A percentile compares a stretch with the other conserved stretches of the same genome.
phyloP scores from a whole-genome alignment of 1,140 invertebrate genomes.

The Oncopeltus fasciatus region DNA sequence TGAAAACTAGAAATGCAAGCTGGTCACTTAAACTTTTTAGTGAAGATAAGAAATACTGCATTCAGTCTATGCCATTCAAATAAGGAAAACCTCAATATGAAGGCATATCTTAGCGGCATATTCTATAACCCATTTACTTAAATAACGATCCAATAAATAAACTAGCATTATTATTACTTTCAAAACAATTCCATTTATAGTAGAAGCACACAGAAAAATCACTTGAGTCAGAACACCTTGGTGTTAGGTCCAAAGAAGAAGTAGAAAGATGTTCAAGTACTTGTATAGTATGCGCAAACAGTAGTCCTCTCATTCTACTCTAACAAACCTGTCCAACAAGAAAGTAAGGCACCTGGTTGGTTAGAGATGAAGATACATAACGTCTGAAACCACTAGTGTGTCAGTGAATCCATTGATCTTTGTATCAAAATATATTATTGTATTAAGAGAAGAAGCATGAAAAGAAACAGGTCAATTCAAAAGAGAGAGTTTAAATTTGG shows the following conservation, averaged over 20 bases:
- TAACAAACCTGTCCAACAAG: conserved; percentile 8
- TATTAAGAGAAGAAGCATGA: conserved; percentile 2
- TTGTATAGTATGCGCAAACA: neutral
- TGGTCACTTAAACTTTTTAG: neutral
- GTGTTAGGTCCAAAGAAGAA: neutral
- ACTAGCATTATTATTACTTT: neutral
- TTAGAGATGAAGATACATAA: conserved; percentile 16
- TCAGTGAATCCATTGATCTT: neutral
- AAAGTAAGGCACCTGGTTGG: conserved; percentile 13
- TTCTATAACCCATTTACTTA: neutral
- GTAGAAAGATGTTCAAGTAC: neutral
- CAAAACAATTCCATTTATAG: neutral
- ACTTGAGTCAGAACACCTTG: neutral
- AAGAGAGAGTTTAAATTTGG: too few relatives aligned
- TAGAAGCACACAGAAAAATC: conserved; percentile 3
- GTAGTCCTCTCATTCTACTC: neutral
- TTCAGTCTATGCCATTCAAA: neutral
- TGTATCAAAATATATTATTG: conserved; percentile 8
- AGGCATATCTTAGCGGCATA: too few relatives aligned
- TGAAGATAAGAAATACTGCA: neutral
- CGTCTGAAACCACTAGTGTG: neutral
- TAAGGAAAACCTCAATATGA: too few relatives aligned
- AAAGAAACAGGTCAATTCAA: too few relatives aligned
- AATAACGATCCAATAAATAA: neutral
- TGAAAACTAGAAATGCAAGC: conserved; percentile 6